Conservation (phyloP, 2,888 invertebrate species). For the Amaurobius ferox region DNA sequence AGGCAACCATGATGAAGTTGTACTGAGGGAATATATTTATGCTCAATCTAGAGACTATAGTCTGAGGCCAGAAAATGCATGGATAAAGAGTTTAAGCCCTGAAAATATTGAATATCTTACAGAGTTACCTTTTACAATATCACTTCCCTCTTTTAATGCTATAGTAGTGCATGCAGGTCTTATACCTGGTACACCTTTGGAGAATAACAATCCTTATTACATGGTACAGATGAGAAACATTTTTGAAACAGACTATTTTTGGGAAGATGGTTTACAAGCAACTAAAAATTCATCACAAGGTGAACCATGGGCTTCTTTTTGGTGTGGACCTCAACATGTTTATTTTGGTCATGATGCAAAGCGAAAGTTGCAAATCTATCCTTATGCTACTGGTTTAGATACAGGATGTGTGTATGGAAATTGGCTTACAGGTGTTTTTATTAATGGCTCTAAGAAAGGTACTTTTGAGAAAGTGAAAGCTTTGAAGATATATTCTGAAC, state of each 20-base stretch:
- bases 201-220: slow-evolving; percentile 75
- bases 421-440: slow-evolving; percentile 76
- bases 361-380: slow-evolving; percentile 75
- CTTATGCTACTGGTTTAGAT: slow-evolving; percentile 78
- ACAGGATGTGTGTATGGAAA: slow-evolving; percentile 78
- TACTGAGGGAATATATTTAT: slow-evolving; percentile 75
- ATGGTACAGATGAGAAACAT: slow-evolving; percentile 77
- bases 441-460: slow-evolving; percentile 72
- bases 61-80: slow-evolving; percentile 75
- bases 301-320: slow-evolving; percentile 76
- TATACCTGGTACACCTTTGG: slow-evolving; percentile 76
- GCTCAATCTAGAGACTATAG: slow-evolving; percentile 45
- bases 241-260: slow-evolving; percentile 73
- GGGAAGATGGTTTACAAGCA: slow-evolving; percentile 72
- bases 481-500: slow-evolving; percentile 20
- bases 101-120: slow-evolving; percentile 76
- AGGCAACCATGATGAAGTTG: slow-evolving; percentile 77
- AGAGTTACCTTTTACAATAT: slow-evolving; percentile 77
- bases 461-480: slow-evolving; percentile 70
- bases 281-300: slow-evolving; percentile 74
- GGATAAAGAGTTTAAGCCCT: slow-evolving; percentile 75
- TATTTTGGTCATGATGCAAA: slow-evolving; percentile 78
- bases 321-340: slow-evolving; percentile 78
- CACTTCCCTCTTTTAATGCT: slow-evolving; percentile 76
- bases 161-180: slow-evolving; percentile 77